Evolutionary conservation across 2,888 invertebrate species (phyloP), one percentile per base, ranked within the genome.

Genomic region (Rhagonycha lutea): DNA sequence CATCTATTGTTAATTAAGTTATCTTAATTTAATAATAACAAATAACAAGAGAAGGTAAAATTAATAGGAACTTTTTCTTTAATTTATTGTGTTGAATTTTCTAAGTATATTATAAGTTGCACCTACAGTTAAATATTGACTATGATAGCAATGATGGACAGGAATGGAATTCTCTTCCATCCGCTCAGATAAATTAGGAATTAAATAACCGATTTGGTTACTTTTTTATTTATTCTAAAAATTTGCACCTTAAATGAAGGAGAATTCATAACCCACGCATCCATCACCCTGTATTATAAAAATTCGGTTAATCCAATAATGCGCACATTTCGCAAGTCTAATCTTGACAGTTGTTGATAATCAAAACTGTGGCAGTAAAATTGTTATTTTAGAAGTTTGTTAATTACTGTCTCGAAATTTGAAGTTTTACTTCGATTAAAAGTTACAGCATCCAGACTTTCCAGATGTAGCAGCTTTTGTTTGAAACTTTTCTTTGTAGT

Each of bases 1-100:
- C 11, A 23, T 29, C 8, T 14, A 68, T 68, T 68, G 32, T 32
- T 29, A 68, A 68, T 14, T 67, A 23, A 26, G 32, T 68, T 68
- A 14, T 68, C 18, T n/a, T 69, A 69, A 23, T 60, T 23, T 60
- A 47, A 69, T 23, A 11, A 61, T 69, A 60, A 69, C 61, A 61
- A 69, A 61, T 28, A 14, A 14, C 26, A 67, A 11, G 60, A 61
- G 32, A 14, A 72, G 61, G 68, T 71, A 75, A 26, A 69, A 60
- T 69, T 76, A 76, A 76, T 76, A 76, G 75, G 75, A 76, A 76
- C 75, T 76, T 76, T 69, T 61, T 70, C 65, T 23, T 62, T 68
- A 26, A 14, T 10, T 26, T 28, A 24, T 67, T 67, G 67, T 24
- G 67, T 14, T 67, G 67, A 23, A 67, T 67, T 67, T 23, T 23